Evolutionary conservation across 2,888 invertebrate species (phyloP), one percentile per base, ranked within the genome.

Genomic region (Habrosyne pyritoides): DNA sequence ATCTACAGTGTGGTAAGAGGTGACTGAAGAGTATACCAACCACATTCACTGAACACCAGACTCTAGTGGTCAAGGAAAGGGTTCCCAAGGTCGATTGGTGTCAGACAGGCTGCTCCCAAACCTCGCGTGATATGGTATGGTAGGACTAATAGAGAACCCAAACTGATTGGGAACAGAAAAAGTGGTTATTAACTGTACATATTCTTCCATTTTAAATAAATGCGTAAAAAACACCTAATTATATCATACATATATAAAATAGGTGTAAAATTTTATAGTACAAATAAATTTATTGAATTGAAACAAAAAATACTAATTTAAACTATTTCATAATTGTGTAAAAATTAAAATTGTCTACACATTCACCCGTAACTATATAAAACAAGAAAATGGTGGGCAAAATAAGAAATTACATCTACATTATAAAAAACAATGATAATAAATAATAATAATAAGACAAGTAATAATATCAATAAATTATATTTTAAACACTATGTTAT

Each of bases 331-430:
- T 18, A 8, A 18, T 18, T 1, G n/a, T 6, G 8, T 36, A 36
- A 42, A 42, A 49, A 49, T 10, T 50, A 50, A 0, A 50, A 30
- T 26, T 28, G 30, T 18, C 18, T 21, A 21, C 12, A 50, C 50
- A 50, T 21, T 30, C 50, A 50, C 50, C 50, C 50, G 21, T 50
- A 30, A 50, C 50, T 50, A 50, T 10, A 50, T 8, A 28, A 28
- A 28, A 14, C 24, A n/a, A 47, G 6, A 21, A 28, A 28, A 36
- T 42, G 50, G 50, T 50, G 50, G 50, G 50, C 50, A 28, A 50
- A 30, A 50, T 18, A 42, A 42, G n/a, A 6, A 42, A 8, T n/a
- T 42, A 42, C 5, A 18, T 42, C 42, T 42, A 33, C n/a, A 48
- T 48, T 22, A 26, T 26, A n/a, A 26, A 47, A 4, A 50, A 30